Evolutionary conservation across 2,888 invertebrate genomes (phyloP).

Genomic region (Deilephila porcellus): DNA sequence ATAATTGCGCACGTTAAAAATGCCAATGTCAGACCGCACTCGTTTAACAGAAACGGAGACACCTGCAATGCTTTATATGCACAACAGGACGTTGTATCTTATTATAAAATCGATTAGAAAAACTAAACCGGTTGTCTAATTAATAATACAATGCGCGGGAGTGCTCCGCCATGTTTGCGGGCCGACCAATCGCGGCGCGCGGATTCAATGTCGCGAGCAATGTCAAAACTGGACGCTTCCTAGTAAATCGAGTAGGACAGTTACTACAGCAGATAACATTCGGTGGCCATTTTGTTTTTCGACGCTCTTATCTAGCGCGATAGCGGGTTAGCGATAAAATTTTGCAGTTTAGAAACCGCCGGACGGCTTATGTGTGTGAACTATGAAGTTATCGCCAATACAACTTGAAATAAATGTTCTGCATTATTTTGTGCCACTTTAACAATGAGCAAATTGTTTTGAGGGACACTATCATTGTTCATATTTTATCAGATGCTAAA

Average conservation of each 20-base stretch:
- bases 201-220: conserved; percentile 76
- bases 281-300: conserved; percentile 32
- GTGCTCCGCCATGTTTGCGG: conserved; percentile 70
- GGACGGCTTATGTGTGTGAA: conserved; percentile 6
- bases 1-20: conserved; percentile 21
- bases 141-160: conserved; percentile 76
- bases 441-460: not conserved
- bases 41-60: conserved; percentile 15
- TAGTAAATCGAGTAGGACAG: conserved; percentile 76
- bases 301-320: conserved; percentile 28
- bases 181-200: conserved; percentile 68
- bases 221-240: conserved; percentile 81
- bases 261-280: conserved; percentile 69
- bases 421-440: conserved; percentile 6
- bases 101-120: conserved; percentile 44
- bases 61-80: conserved; percentile 19
- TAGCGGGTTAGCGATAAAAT: conserved; percentile 23
- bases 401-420: not conserved
- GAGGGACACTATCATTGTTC: not conserved
- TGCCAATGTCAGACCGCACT: not conserved
- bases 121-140: conserved; percentile 79
- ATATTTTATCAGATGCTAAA: conserved; percentile 6
- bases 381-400: not conserved
- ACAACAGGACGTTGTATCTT: conserved; percentile 25
- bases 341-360: conserved; percentile 19